A percentile compares a stretch with the other conserved stretches of the same genome.
Conservation (phyloP, 2,797 vertebrate species). For the Anniella stebbinsi region DNA sequence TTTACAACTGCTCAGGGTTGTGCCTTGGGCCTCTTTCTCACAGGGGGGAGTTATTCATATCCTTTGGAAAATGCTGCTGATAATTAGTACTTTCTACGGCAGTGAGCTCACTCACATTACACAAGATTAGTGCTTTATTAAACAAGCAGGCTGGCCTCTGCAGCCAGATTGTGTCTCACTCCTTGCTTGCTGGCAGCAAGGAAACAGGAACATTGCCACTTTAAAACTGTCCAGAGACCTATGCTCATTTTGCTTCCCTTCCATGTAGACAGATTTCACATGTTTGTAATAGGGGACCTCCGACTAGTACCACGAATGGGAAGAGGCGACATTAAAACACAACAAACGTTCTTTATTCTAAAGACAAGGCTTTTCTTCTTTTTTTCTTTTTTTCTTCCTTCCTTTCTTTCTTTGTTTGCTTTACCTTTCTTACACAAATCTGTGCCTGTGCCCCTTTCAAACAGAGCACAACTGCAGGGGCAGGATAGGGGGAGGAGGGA, state of each 20-base stretch:
- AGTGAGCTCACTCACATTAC: slow-evolving; percentile 81
- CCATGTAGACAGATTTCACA: not conserved
- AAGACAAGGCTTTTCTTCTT: slow-evolving; percentile 69
- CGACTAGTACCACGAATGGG: slow-evolving; percentile 39
- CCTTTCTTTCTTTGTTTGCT: slow-evolving; percentile 37
- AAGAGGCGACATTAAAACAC: slow-evolving; percentile 34
- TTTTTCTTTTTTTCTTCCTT: not conserved
- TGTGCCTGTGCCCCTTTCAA: slow-evolving; percentile 62
- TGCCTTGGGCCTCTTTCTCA: slow-evolving; percentile 69
- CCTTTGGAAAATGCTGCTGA: slow-evolving; percentile 78
- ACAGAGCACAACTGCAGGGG: slow-evolving; percentile 48
- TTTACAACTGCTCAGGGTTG: slow-evolving; percentile 60
- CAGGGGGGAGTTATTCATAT: slow-evolving; percentile 69
- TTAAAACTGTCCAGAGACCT: slow-evolving; percentile 72
- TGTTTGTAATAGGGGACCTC: slow-evolving; percentile 53
- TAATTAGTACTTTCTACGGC: slow-evolving; percentile 79
- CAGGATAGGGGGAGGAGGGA: slow-evolving; percentile 48
- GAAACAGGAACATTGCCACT: slow-evolving; percentile 70
- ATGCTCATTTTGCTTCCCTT: slow-evolving; percentile 66
- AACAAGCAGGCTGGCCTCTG: slow-evolving; percentile 72
- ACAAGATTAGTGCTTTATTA: slow-evolving; percentile 78
- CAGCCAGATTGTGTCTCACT: slow-evolving; percentile 72
- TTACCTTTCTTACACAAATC: slow-evolving; percentile 56
- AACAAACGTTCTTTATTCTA: slow-evolving; percentile 64
- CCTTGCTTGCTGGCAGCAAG: slow-evolving; percentile 72